These are phyloP conservation scores for Monomorium pharaonis DNA, from an alignment of 1,140 invertebrate species.

Conservation along the genomic window DNA sequence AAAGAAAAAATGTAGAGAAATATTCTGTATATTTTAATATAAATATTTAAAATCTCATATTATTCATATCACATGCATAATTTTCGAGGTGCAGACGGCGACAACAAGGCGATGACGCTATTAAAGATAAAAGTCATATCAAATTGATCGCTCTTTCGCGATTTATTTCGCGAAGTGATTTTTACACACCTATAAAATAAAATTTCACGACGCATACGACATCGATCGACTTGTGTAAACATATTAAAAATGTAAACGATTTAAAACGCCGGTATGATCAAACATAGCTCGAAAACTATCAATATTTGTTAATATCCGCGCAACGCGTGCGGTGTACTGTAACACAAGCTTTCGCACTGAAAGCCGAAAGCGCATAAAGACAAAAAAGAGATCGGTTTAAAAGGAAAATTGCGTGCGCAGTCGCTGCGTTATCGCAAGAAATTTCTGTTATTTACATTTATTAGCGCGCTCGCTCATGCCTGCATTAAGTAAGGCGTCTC, in stretches of 20 bases:
- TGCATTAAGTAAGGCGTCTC: background rate
- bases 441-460: constrained; percentile 51
- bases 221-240: background rate
- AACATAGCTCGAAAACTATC: constrained; percentile 11
- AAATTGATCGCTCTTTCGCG: background rate
- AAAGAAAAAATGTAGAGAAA: background rate
- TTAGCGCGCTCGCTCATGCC: background rate
- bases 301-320: constrained; percentile 54
- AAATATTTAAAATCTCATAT: background rate
- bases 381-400: background rate
- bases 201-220: background rate
- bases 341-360: background rate
- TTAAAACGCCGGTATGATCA: background rate
- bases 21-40: background rate
- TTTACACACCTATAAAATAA: background rate
- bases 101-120: background rate
- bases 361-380: background rate
- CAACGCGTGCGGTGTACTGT: background rate
- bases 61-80: background rate
- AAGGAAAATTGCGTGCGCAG: background rate
- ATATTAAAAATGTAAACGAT: constrained; percentile 37
- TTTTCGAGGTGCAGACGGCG: background rate
- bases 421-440: constrained; percentile 3
- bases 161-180: background rate
- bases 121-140: background rate